Base-by-base conservation (phyloP, 2,797 vertebrate species). In the Urophycis tenuis region DNA sequence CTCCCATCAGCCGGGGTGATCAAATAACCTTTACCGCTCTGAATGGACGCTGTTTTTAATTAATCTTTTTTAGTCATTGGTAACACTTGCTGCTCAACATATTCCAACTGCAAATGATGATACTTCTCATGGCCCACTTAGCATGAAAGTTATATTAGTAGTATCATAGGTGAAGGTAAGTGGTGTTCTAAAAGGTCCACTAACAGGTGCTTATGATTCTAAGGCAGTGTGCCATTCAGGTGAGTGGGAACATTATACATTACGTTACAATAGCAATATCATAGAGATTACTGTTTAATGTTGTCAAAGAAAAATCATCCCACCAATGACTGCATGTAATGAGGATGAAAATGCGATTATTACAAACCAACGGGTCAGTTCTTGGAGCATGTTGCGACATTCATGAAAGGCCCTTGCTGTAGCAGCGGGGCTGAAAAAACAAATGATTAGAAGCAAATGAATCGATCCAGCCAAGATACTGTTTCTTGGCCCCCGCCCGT, bases 381-480 rank as follows among this genome's bases (percentile, higher is more conserved):
- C 14, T 73, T 60, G 45, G 75, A 81, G 64, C 74, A 72, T n/a
- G 41, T 79, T 79, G 35, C 64, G 74, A 81, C 78, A 34, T 86
- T 81, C 76, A 81, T 79, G 77, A 77, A 88, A 85, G 82, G 74
- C 73, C 25, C 75, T 79, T 33, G 74, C 75, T 73, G 79, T 75
- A 74, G 85, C 77, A 75, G 72, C 22, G 35, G 75, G 73, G 78
- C 71, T 67, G 60, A 67, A 73, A 82, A 74, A 14, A 32, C 81
- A 84, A 80, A 80, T 73, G 69, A 80, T 82, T 81, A 74, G 25
- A 41, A 69, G 29, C 35, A 15, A 45, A 70, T n/a, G 25, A 64
- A 78, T 35, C 31, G 79, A 80, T 85, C 73, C 29, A 39, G 76
- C 79, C 74, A 83, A 75, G 81, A 81, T 75, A 73, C 30, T 74